Percentiles rank a stretch among this genome's conserved stretches.
phyloP scores from a whole-genome alignment of 2,888 invertebrate species.

The Acrobasis suavella region DNA sequence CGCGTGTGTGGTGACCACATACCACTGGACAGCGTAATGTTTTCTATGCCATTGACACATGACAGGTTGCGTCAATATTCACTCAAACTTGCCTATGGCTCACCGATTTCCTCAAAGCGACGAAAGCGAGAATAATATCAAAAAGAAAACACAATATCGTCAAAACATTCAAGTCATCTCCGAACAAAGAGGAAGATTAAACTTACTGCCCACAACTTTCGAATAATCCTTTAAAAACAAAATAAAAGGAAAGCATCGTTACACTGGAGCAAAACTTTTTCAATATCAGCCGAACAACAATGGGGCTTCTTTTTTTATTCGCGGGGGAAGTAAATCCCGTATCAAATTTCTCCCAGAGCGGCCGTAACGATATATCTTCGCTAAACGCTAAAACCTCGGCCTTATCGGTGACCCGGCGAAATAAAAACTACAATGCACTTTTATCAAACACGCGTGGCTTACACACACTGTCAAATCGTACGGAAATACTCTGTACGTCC shows the following conservation, averaged over 20 bases:
- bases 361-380: conserved; percentile 50
- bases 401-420: conserved; percentile 31
- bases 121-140: conserved; percentile 53
- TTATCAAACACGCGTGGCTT: conserved; percentile 59
- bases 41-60: conserved; percentile 56
- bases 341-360: conserved; percentile 58
- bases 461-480: conserved; percentile 67
- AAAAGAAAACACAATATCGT: conserved; percentile 41
- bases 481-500: conserved; percentile 77
- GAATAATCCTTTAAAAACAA: conserved; percentile 64
- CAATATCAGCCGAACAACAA: conserved; percentile 69
- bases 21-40: conserved; percentile 38
- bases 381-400: conserved; percentile 31
- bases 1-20: conserved; percentile 11
- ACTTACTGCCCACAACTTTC: conserved; percentile 58
- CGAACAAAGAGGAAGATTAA: conserved; percentile 56
- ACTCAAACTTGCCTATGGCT: conserved; percentile 55
- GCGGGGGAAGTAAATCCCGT: conserved; percentile 54
- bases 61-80: conserved; percentile 63
- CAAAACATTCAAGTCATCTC: conserved; percentile 52
- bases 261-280: conserved; percentile 65
- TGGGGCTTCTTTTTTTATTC: conserved; percentile 56
- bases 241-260: conserved; percentile 56
- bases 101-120: conserved; percentile 37
- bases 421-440: conserved; percentile 63